Evolutionary conservation across 2,797 vertebrate genomes (phyloP), one percentile per base, ranked within the genome.

Genomic region (Hafferia zeledoni): DNA sequence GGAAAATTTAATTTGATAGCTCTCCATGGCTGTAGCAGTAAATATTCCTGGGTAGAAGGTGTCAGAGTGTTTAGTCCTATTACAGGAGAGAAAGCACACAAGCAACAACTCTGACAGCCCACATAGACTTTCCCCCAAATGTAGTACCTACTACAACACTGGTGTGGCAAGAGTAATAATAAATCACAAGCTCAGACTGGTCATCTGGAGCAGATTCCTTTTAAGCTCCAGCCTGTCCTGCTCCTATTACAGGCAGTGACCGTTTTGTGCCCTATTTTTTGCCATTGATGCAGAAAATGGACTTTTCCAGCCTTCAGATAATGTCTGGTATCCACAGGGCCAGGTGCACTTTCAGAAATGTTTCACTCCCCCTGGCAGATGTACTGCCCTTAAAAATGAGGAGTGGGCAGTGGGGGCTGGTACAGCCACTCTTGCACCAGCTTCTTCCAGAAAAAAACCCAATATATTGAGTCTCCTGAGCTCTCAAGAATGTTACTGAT

Each of bases 221-320:
- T 82, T 65, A 89, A 95, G 86, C 89, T 84, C n/a, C 59, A 89
- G 65, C 70, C 47, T 83, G 46, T 78, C 50, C 82, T 83, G 30
- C 43, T 93, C 49, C 85, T 95, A 12, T 90, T 76, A 78, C 94
- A 94, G 83, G 81, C 72, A 69, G 76, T 0, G 6, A 9, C 85
- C 59, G 13, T 87, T 88, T 90, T 10, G 23, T 75, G 85, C 67
- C 55, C 69, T 86, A 70, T 76, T 90, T 96, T 87, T 87, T 89
- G 86, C 28, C 70, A 79, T 12, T 94, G 93, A 69, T 79, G 88
- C 92, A 95, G 93, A 90, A 96, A 95, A 95, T 90, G 70, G 83
- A 81, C 87, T 86, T 95, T 86, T 60, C 74, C 43, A 90, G 85
- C 90, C 65, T 81, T 91, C 44, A 50, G 83, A 94, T 80, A 25